phyloP scores from a whole-genome alignment of 2,888 invertebrate species.

The Anticlea derivata region DNA sequence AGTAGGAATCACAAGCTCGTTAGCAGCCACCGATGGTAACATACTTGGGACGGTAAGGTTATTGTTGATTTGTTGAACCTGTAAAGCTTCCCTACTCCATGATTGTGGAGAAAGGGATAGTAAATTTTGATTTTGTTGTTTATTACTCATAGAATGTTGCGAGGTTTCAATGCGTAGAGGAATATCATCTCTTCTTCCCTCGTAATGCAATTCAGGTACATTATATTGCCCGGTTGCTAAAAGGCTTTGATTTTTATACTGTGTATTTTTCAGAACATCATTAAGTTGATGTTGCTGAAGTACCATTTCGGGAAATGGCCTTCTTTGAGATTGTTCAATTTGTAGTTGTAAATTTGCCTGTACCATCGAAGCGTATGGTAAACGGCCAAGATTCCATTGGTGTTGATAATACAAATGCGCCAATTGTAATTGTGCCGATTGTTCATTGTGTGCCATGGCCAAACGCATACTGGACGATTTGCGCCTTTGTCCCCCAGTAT shows the following conservation, averaged over 20 bases:
- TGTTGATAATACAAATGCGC: not conserved
- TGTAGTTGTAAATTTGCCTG: not conserved
- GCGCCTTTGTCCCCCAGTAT: not conserved
- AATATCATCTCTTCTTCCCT: not conserved
- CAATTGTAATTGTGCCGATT: not conserved
- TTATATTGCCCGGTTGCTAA: not conserved
- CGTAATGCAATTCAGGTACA: constrained; percentile 9
- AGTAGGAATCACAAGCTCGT: not conserved
- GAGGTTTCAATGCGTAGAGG: constrained; percentile 1
- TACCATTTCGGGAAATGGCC: not conserved
- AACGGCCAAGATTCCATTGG: not conserved
- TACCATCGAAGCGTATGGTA: not conserved
- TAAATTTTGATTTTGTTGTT: constrained; percentile 1
- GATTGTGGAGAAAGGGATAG: constrained; percentile 6
- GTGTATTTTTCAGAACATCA: not conserved
- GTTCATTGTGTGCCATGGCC: constrained; percentile 1
- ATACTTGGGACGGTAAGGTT: constrained; percentile 4
- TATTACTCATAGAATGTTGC: not conserved
- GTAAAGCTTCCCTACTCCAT: not conserved
- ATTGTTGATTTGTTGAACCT: constrained; percentile 7
- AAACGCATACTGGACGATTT: not conserved
- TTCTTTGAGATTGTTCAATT: not conserved
- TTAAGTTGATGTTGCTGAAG: constrained; percentile 5
- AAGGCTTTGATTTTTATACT: constrained; percentile 3
- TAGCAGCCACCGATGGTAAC: not conserved